Percentiles rank a stretch among this genome's conserved stretches.
Evolutionary conservation across 1,140 invertebrate species (phyloP).

Genomic region (Drosophila sp.): DNA sequence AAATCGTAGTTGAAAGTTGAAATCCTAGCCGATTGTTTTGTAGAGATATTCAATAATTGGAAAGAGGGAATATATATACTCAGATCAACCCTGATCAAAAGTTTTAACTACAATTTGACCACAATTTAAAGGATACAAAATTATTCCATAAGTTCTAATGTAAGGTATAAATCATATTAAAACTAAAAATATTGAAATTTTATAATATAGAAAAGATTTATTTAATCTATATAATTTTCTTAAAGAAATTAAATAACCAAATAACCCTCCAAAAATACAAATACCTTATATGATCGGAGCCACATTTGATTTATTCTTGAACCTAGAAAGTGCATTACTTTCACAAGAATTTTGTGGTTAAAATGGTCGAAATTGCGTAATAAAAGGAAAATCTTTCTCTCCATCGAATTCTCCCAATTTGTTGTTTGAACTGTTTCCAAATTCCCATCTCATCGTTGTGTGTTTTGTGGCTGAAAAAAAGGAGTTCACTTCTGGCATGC

Average conservation of each 20-base stretch:
- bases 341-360: no score
- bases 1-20: no score
- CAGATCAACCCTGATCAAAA: conserved; percentile 84
- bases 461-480: neutral
- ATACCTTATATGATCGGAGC: conserved; percentile 17
- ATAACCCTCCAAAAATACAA: conserved; percentile 75
- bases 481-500: conserved; percentile 21
- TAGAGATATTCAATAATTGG: no score
- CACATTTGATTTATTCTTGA: no score
- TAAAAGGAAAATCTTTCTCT: no score
- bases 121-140: conserved; percentile 48
- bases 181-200: conserved; percentile 71
- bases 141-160: conserved; percentile 76
- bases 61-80: conserved; percentile 62
- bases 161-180: conserved; percentile 83
- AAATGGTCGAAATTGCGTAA: no score
- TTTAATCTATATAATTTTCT: conserved; percentile 76
- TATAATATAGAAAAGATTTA: conserved; percentile 81
- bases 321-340: no score
- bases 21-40: no score
- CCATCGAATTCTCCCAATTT: no score
- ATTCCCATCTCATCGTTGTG: conserved; percentile 20
- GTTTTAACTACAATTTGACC: conserved; percentile 68
- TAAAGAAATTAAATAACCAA: conserved; percentile 82
- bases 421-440: neutral